Evolutionary conservation across 92 coral and sea anemone genomes (phyloP), one percentile per base, ranked within the genome.

Genomic region (Blastomussa wellsi): DNA sequence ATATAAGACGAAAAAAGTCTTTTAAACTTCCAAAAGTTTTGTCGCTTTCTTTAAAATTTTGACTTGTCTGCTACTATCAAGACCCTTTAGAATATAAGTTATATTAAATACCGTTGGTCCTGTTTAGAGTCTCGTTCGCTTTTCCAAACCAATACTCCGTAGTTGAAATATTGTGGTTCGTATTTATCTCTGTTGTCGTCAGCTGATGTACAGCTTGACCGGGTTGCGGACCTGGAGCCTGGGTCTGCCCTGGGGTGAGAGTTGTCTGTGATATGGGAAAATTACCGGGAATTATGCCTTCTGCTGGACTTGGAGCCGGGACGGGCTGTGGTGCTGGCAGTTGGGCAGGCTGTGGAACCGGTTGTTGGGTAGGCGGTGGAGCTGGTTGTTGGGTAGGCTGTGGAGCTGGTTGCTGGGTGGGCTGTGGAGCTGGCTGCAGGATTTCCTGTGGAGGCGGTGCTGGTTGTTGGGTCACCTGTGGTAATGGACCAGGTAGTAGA

Each of bases 81-180:
- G n/a, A n/a, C n/a, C n/a, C n/a, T n/a, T n/a, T n/a, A n/a, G n/a
- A n/a, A n/a, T n/a, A n/a, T n/a, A n/a, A n/a, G n/a, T n/a, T n/a
- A n/a, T n/a, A n/a, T n/a, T n/a, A n/a, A n/a, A n/a, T 83, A 83
- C 87, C 87, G 13, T 74, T 74, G 42, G 80, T 83, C 49, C 87
- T 83, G 80, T 83, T 83, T 1, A 83, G 81, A n/a, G 87, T 83
- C 64, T 83, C 87, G 44, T 83, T 83, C 0, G 87, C 64, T 5
- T 36, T 52, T 32, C 87, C 87, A 74, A 74, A 74, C 87, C 87
- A 83, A 15, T 55, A 74, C 62, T 83, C 87, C 20, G 87, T 73
- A 0, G 87, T 83, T 19, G 87, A 14, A 42, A 75, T 74, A 28
- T 83, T 83, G 62, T 83, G 87, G 64, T 19, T 59, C 3, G 53